A percentile compares a stretch with the other conserved stretches of the same genome.
Evolutionary conservation across 2,888 invertebrate genomes (phyloP).

Genomic region (Amiota mariae): DNA sequence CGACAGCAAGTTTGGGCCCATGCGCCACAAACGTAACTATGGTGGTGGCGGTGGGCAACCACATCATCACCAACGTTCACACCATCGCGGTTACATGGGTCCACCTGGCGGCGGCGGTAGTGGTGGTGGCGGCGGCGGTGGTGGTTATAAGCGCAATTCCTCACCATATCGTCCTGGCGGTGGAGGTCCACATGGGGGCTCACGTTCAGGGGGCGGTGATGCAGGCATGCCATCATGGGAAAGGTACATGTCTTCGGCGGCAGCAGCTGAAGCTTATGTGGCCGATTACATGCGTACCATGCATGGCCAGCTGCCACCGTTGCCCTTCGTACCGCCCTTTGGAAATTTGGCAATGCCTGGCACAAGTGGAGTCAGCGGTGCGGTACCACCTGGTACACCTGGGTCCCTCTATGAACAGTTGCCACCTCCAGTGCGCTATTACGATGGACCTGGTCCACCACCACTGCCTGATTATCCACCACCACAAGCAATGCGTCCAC

Average conservation of each 20-base stretch:
- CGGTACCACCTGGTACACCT: conserved; percentile 69
- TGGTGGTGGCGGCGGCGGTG: conserved; percentile 25
- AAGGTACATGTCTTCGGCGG: conserved; percentile 77
- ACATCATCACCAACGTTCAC: conserved; percentile 77
- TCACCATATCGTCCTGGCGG: conserved; percentile 61
- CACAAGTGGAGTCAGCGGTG: conserved; percentile 75
- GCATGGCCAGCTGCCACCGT: conserved; percentile 88
- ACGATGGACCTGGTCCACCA: conserved; percentile 78
- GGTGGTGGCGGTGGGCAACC: conserved; percentile 63
- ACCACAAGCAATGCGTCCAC: conserved; percentile 74
- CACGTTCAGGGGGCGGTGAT: conserved; percentile 75
- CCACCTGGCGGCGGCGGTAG: conserved; percentile 35
- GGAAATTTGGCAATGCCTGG: conserved; percentile 80
- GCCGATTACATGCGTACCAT: conserved; percentile 92
- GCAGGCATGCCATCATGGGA: conserved; percentile 80
- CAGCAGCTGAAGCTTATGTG: conserved; percentile 88
- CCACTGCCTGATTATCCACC: conserved; percentile 84
- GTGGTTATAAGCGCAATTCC: conserved; percentile 61
- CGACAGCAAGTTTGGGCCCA: conserved; percentile 60
- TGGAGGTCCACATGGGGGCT: conserved; percentile 50
- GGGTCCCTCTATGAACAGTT: conserved; percentile 76
- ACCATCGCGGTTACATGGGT: conserved; percentile 75
- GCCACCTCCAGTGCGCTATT: conserved; percentile 87
- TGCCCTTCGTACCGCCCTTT: conserved; percentile 87
- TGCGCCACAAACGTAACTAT: conserved; percentile 67